Conservation (phyloP, 2,888 invertebrate genomes). For the Scaptomyza reducta region DNA sequence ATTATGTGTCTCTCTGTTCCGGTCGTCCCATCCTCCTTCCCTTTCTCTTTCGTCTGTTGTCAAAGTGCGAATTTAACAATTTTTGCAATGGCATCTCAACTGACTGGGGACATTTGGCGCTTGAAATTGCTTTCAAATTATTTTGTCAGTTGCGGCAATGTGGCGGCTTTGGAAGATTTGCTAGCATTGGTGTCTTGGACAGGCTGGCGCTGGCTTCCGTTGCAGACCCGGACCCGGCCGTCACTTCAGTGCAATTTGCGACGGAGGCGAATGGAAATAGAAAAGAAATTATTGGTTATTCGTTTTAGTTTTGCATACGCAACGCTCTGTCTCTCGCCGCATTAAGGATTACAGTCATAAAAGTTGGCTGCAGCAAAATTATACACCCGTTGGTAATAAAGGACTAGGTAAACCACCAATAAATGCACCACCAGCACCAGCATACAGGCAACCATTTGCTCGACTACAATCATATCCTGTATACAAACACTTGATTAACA, state of each 20-base stretch:
- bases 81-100: slow-evolving; percentile 47
- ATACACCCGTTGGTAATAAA: slow-evolving; percentile 46
- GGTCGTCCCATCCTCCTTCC: background rate
- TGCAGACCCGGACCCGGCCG: slow-evolving; percentile 8
- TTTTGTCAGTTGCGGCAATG: slow-evolving; percentile 77
- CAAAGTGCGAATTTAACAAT: slow-evolving; percentile 82
- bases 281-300: slow-evolving; percentile 72
- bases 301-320: slow-evolving; percentile 67
- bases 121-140: slow-evolving; percentile 83
- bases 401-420: slow-evolving; percentile 35
- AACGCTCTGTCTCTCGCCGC: slow-evolving; percentile 13
- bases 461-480: slow-evolving; percentile 9
- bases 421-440: slow-evolving; percentile 1
- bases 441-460: background rate
- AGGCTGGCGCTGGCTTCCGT: slow-evolving; percentile 44
- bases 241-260: slow-evolving; percentile 70
- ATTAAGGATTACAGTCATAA: slow-evolving; percentile 58
- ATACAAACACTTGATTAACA: slow-evolving; percentile 2
- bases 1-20: slow-evolving; percentile 42
- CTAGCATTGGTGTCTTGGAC: slow-evolving; percentile 1
- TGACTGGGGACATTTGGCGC: slow-evolving; percentile 64
- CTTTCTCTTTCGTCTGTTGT: slow-evolving; percentile 4
- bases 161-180: slow-evolving; percentile 38
- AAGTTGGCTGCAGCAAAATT: slow-evolving; percentile 54
- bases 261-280: slow-evolving; percentile 63